A percentile compares a stretch with the other conserved stretches of the same genome.
Conservation (phyloP, 2,797 vertebrate genomes). For the Ciconia nigra region DNA sequence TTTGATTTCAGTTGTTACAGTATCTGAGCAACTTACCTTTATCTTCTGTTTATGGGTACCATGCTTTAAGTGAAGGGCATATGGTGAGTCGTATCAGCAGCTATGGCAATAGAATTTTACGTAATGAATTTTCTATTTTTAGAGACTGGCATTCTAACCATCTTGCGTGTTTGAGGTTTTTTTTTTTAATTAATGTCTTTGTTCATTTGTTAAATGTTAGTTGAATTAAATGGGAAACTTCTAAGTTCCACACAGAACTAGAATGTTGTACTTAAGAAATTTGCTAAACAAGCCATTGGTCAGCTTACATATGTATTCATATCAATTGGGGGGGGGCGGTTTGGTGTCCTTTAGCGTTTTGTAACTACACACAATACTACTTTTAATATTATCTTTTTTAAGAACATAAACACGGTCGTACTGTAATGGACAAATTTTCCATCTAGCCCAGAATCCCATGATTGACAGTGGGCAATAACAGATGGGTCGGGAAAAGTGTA, state of each 20-base stretch:
- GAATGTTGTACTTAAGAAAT: not conserved
- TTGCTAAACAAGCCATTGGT: not conserved
- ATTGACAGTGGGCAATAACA: not conserved
- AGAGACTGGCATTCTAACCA: not conserved
- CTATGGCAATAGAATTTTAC: not conserved
- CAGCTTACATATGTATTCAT: not conserved
- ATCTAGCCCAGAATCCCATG: not conserved
- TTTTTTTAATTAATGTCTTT: not conserved
- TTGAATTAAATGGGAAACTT: not conserved
- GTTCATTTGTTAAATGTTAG: conserved; percentile 21
- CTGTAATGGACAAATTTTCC: not conserved
- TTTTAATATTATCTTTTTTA: not conserved
- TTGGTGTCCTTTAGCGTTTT: not conserved
- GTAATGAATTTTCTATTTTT: conserved; percentile 20
- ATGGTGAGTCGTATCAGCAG: conserved; percentile 7
- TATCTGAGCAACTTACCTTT: not conserved
- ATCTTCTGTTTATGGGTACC: not conserved
- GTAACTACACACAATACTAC: not conserved
- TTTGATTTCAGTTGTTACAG: not conserved
- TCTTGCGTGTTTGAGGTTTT: not conserved
- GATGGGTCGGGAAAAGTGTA: not conserved
- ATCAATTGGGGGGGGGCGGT: accelerated
- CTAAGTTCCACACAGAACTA: not conserved
- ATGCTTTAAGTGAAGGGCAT: not conserved
- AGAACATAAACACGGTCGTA: not conserved